These are phyloP conservation scores for Emydoidea blandingii DNA, from an alignment of 2,797 vertebrate genomes.

Conservation along the genomic window DNA sequence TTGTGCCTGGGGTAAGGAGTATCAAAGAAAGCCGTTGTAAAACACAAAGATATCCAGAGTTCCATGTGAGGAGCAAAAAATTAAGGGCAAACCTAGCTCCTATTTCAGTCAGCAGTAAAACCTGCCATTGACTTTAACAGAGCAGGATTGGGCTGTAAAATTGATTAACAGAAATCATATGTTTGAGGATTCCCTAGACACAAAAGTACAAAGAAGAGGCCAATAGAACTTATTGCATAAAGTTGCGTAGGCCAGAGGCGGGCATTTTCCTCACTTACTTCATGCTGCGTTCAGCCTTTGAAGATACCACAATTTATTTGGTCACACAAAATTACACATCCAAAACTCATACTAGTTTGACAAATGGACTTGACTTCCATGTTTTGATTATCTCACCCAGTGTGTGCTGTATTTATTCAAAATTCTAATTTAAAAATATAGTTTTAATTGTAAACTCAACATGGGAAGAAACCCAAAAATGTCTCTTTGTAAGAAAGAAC, in stretches of 20 bases:
- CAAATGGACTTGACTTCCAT: neutral
- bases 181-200: neutral
- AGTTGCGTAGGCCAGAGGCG: neutral
- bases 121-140: neutral
- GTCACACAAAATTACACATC: neutral
- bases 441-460: neutral
- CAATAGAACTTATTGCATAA: neutral
- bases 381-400: neutral
- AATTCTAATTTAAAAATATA: neutral
- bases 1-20: neutral
- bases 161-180: neutral
- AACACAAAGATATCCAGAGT: neutral
- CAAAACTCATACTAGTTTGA: neutral
- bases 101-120: neutral
- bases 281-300: neutral
- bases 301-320: neutral
- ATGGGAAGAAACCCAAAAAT: neutral
- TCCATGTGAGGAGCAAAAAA: neutral
- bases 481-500: neutral
- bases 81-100: neutral
- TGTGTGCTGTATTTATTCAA: neutral
- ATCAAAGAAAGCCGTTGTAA: neutral
- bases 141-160: neutral
- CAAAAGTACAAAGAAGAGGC: neutral
- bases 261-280: neutral